Percentiles rank a stretch among this genome's conserved stretches.
Evolutionary conservation across 2,797 vertebrate species (phyloP).

Genomic region (Acanthurus tractus): DNA sequence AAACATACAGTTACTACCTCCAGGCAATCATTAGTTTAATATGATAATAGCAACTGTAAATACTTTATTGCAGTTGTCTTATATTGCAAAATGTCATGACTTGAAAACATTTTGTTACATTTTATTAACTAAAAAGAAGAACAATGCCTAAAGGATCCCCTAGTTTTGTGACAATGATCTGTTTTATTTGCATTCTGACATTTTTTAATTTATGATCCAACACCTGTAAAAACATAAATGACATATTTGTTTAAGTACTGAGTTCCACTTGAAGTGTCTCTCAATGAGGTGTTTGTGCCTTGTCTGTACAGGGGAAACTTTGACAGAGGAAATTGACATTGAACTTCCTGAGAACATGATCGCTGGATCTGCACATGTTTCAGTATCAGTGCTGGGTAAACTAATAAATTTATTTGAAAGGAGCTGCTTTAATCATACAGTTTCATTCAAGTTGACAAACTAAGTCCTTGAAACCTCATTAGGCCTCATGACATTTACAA

Average conservation of each 20-base stretch:
- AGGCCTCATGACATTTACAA: not conserved
- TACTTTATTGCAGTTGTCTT: not conserved
- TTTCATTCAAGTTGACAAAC: too few relatives aligned
- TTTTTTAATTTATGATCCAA: not conserved
- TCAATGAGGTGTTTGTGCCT: slow-evolving; percentile 3
- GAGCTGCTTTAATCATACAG: not conserved
- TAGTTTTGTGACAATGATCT: not conserved
- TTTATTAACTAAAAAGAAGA: not conserved
- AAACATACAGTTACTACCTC: not conserved
- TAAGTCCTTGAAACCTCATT: not conserved
- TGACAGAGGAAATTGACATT: slow-evolving; percentile 66
- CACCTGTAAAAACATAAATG: not conserved
- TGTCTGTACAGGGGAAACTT: slow-evolving; percentile 55
- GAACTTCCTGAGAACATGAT: slow-evolving; percentile 81
- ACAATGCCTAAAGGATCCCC: too few relatives aligned
- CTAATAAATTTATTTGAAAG: not conserved
- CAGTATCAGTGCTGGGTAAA: slow-evolving; percentile 86
- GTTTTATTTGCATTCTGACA: not conserved
- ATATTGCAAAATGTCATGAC: not conserved
- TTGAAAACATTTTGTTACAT: not conserved
- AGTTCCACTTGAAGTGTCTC: not conserved
- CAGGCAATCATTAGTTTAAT: not conserved
- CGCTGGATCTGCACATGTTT: slow-evolving; percentile 78
- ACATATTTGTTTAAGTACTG: not conserved
- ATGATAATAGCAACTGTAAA: not conserved